These are phyloP conservation scores for Pollenia griseotomentosa DNA, from an alignment of 2,888 invertebrate genomes.

Conservation along the genomic window DNA sequence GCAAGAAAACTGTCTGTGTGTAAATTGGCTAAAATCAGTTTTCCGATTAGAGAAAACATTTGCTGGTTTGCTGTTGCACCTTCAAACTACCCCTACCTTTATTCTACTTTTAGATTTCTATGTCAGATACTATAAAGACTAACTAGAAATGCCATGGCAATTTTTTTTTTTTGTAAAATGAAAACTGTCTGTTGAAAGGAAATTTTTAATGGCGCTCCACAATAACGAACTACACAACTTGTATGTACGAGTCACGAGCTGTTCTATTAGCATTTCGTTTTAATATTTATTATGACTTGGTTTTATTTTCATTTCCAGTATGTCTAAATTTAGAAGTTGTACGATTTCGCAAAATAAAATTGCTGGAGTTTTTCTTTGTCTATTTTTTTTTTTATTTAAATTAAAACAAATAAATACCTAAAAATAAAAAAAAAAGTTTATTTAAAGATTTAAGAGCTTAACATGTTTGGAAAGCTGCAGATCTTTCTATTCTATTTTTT, in stretches of 20 bases:
- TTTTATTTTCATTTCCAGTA: conserved; percentile 22
- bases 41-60: conserved; percentile 5
- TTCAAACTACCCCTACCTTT: neutral
- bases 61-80: conserved; percentile 31
- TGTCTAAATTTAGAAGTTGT: conserved; percentile 49
- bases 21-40: neutral
- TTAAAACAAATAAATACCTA: neutral
- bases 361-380: neutral
- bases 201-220: conserved; percentile 43
- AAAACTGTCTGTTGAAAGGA: conserved; percentile 54
- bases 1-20: neutral
- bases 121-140: conserved; percentile 11
- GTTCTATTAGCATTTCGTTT: conserved; percentile 58
- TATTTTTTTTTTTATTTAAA: neutral
- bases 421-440: too few relatives aligned
- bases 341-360: conserved; percentile 17
- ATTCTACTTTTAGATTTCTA: conserved; percentile 41
- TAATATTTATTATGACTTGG: conserved; percentile 56
- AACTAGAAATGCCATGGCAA: conserved; percentile 49
- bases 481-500: too few relatives aligned
- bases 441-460: too few relatives aligned
- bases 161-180: conserved; percentile 1
- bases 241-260: neutral
- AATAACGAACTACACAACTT: conserved; percentile 14
- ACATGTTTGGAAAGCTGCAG: too few relatives aligned